Conservation (phyloP, 1,140 invertebrate species). For the Drosophila virilis region DNA sequence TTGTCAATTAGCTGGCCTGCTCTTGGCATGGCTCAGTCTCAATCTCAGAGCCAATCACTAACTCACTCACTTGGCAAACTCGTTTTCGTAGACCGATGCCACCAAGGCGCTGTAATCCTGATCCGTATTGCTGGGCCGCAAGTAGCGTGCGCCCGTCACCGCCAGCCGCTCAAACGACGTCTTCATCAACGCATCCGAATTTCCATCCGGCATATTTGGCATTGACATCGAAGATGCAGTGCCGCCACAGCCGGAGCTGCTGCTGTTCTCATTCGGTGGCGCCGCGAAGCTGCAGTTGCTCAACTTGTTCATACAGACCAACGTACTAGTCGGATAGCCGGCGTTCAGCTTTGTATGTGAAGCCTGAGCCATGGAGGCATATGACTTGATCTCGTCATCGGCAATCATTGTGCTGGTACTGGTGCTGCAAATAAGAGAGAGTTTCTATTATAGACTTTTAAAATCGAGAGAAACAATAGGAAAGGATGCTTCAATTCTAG, state of each 20-base stretch:
- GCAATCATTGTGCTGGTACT: slow-evolving; percentile 19
- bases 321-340: slow-evolving; percentile 28
- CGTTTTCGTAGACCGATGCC: slow-evolving; percentile 70
- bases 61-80: slow-evolving; percentile 73
- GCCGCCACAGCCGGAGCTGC: slow-evolving; percentile 67
- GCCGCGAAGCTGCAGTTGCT: slow-evolving; percentile 55
- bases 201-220: slow-evolving; percentile 38
- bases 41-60: slow-evolving; percentile 26
- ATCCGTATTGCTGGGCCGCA: slow-evolving; percentile 63
- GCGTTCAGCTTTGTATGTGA: slow-evolving; percentile 13
- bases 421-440: slow-evolving; percentile 20
- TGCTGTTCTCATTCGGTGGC: slow-evolving; percentile 64
- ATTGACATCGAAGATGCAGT: slow-evolving; percentile 58
- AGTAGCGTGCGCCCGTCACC: slow-evolving; percentile 45
- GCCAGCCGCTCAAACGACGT: slow-evolving; percentile 67
- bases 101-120: slow-evolving; percentile 80
- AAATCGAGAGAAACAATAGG: background rate
- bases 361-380: slow-evolving; percentile 36
- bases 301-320: slow-evolving; percentile 45
- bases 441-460: background rate
- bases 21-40: slow-evolving; percentile 36
- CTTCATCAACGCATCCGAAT: slow-evolving; percentile 68
- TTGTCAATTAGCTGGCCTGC: slow-evolving; percentile 67
- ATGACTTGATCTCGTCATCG: slow-evolving; percentile 56
- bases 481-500: too few species aligned